These are phyloP conservation scores for Gymnoscopelus braueri DNA, from an alignment of 2,797 vertebrate species.

Conservation along the genomic window DNA sequence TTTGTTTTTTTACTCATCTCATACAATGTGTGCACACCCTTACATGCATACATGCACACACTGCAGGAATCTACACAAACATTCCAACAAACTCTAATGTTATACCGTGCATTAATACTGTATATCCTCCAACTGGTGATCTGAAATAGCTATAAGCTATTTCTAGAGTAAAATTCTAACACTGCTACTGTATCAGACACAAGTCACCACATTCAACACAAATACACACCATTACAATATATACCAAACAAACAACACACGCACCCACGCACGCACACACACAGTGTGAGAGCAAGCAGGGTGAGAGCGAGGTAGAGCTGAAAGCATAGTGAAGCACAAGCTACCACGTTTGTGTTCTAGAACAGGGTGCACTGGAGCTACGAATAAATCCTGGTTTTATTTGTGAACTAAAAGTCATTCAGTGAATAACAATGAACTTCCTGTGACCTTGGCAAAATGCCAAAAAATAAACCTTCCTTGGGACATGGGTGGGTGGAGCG, in stretches of 20 bases:
- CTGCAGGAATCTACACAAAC: conserved; percentile 3
- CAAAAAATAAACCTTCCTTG: conserved; percentile 26
- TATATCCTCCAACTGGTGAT: too few relatives aligned
- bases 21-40: conserved; percentile 3
- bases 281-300: conserved; percentile 63
- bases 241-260: too few relatives aligned
- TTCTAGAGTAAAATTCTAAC: too few relatives aligned
- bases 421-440: neutral
- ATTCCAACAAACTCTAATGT: conserved; percentile 11
- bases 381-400: conserved; percentile 44
- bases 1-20: neutral
- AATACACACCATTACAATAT: too few relatives aligned
- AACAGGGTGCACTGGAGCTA: conserved; percentile 34
- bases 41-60: conserved; percentile 7
- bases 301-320: conserved; percentile 27
- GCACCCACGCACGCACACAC: conserved; percentile 14
- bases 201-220: too few relatives aligned
- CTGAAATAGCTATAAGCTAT: too few relatives aligned
- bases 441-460: conserved; percentile 27
- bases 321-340: conserved; percentile 58
- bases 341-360: conserved; percentile 45
- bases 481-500: conserved; percentile 10
- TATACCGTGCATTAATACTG: too few relatives aligned
- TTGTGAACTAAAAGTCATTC: conserved; percentile 33
- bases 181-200: too few relatives aligned